These are phyloP conservation scores for Congeria kusceri DNA, from an alignment of 2,888 invertebrate genomes.

Conservation along the genomic window DNA sequence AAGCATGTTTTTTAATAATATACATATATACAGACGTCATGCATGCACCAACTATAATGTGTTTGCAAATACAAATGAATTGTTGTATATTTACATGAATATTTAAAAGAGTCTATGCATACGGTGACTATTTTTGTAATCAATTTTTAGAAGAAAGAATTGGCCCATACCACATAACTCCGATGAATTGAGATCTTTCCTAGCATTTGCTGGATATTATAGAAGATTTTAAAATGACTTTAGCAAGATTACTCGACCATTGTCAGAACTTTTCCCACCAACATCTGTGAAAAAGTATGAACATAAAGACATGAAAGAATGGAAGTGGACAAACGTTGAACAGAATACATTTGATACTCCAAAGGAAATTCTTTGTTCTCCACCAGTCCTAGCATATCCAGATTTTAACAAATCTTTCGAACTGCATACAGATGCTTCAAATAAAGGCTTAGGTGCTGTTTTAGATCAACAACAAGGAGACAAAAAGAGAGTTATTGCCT, in stretches of 20 bases:
- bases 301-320: neutral
- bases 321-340: slow-evolving; percentile 4
- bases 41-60: too few species aligned
- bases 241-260: slow-evolving; percentile 11
- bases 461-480: slow-evolving; percentile 21
- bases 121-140: too few species aligned
- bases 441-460: slow-evolving; percentile 3
- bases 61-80: too few species aligned
- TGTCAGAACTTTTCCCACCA: slow-evolving; percentile 7
- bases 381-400: slow-evolving; percentile 7
- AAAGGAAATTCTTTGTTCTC: neutral
- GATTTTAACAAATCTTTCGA: slow-evolving; percentile 9
- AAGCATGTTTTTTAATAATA: too few species aligned
- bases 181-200: slow-evolving; percentile 22
- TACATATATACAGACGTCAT: too few species aligned
- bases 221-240: slow-evolving; percentile 6
- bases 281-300: neutral
- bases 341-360: slow-evolving; percentile 8
- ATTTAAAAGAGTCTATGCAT: too few species aligned
- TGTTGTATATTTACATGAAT: too few species aligned
- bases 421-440: slow-evolving; percentile 6
- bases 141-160: too few species aligned
- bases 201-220: slow-evolving; percentile 15
- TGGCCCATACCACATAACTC: slow-evolving; percentile 7
- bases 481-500: neutral